Evolutionary conservation across 1,140 invertebrate species (phyloP), one percentile per base, ranked within the genome.

Genomic region (Lineus longissimus): DNA sequence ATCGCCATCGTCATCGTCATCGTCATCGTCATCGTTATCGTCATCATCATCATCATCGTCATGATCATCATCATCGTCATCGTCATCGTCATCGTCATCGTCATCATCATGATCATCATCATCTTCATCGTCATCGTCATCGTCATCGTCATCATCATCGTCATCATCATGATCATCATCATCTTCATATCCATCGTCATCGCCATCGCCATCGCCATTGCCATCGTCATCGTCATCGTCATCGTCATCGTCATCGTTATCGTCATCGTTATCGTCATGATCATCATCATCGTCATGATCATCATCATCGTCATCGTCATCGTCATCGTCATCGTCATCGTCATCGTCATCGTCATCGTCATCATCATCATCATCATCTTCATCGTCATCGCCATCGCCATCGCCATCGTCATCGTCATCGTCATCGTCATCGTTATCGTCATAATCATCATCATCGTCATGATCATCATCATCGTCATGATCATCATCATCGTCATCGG

Each of bases 41-140:
- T 55, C 11, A 55, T n/a, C n/a, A n/a, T n/a, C n/a, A n/a, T n/a
- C n/a, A n/a, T n/a, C n/a, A n/a, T n/a, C n/a, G n/a, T n/a, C n/a
- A n/a, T n/a, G n/a, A n/a, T n/a, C n/a, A n/a, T n/a, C n/a, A n/a
- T n/a, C n/a, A n/a, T n/a, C n/a, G 41, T 25, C 22, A 1, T 30
- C 55, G 25, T 57, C 25, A 27, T 25, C 55, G 25, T 57, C 55
- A 27, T 57, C 55, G 23, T 57, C 55, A 22, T 57, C 55, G 22
- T 13, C 51, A 55, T 13, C 51, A 25, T 11, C 22, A 9, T 13
- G 17, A 25, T 55, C 51, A 55, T 55, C 22, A 22, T 13, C 11
- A 13, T 13, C 51, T 13, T 55, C 22, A 55, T 13, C 51, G 22
- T 13, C 51, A 55, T 13, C 51, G 22, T 13, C 51, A 55, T 13